Percentiles rank a stretch among this genome's conserved stretches.
These are phyloP conservation scores for Paramuricea clavata DNA, from an alignment of 92 coral and sea anemone species.

Conservation along the genomic window DNA sequence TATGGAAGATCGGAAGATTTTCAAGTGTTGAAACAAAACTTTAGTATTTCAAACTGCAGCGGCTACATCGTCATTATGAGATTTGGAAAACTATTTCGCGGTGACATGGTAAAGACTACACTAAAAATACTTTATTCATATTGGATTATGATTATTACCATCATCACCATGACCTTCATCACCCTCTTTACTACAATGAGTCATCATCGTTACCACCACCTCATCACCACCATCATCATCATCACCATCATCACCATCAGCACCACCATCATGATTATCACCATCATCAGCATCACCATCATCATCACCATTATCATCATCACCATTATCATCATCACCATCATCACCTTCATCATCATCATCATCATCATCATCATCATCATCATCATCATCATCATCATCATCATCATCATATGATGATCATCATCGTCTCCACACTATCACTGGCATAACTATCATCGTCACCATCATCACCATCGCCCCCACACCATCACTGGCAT, in stretches of 20 bases:
- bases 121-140: background rate
- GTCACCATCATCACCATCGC: too few relatives aligned
- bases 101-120: constrained; percentile 74
- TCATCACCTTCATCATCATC: background rate
- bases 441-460: too few relatives aligned
- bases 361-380: background rate
- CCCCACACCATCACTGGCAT: too few relatives aligned
- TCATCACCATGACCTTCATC: constrained; percentile 14
- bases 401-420: background rate
- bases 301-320: constrained; percentile 15
- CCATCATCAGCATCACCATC: constrained; percentile 19
- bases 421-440: too few relatives aligned
- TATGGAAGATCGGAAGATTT: constrained; percentile 85
- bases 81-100: constrained; percentile 82
- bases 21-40: constrained; percentile 47
- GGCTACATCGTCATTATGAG: constrained; percentile 85
- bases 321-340: background rate
- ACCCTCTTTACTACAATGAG: too few relatives aligned
- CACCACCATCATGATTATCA: background rate
- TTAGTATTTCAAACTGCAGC: constrained; percentile 62
- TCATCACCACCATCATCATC: constrained; percentile 33
- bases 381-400: constrained; percentile 19
- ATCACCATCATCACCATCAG: background rate
- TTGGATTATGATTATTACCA: constrained; percentile 12
- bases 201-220: constrained; percentile 6